Base-by-base conservation (phyloP, 2,797 vertebrate species). In the Rhinella marina region DNA sequence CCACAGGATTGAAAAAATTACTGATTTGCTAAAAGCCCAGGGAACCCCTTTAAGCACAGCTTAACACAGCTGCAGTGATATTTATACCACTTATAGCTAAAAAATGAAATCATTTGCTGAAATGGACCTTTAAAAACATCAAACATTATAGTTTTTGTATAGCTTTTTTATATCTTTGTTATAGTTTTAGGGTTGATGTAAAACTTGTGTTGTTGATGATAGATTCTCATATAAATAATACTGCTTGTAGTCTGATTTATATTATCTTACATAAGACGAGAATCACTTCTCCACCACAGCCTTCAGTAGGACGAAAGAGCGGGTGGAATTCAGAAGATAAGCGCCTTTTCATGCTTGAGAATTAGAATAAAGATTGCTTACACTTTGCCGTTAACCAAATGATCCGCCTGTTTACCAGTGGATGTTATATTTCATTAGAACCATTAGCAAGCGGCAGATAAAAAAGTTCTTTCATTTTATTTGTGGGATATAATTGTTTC, bases 371-470 rank as follows among this genome's bases (percentile, higher is more conserved):
- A 64, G 83, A 85, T 76, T 76, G 72, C 61, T 75, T 50, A 48
- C 83, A 64, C 57, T 85, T 86, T 79, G 59, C 41, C 77, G 84
- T 50, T 86, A 86, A 79, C 75, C 48, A 80, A 79, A 81, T 80
- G 23, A 81, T 86, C 52, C 70, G 78, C 64, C 70, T 59, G 66
- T 84, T 72, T 72, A 84, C 81, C 78, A 62, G 48, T 80, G 23
- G 61, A 70, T 68, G 77, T 78, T 29, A 41, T 25, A 68, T 88
- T 79, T 52, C 54, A 83, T 83, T 57, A 25, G 25, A 25, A 84
- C 17, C 50, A 48, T 84, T 85, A 84, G 70, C 80, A 48, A 50
- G 83, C 25, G 6, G 29, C 56, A 61, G 23, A 84, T 72, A 85
- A 48, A 85, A 57, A 29, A 77, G 13, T 19, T 77, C 16, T 77